Percentiles rank a stretch among this genome's conserved stretches.
These are phyloP conservation scores for Chauna torquata DNA, from an alignment of 2,113 vertebrate species.

Conservation along the genomic window DNA sequence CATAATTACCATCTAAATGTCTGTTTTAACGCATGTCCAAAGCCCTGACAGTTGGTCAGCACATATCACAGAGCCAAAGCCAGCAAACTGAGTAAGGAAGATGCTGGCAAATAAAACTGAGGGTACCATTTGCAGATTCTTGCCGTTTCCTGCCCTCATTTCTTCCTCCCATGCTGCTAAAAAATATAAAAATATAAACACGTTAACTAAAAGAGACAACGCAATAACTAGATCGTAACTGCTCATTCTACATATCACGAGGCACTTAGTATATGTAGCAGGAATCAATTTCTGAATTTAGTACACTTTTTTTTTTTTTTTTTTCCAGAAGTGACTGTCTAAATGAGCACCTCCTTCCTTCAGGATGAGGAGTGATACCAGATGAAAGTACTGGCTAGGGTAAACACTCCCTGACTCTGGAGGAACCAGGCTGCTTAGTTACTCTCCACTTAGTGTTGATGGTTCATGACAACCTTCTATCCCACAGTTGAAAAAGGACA, in stretches of 20 bases:
- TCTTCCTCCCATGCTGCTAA: neutral
- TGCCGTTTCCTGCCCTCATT: neutral
- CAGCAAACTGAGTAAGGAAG: neutral
- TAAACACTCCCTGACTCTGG: neutral
- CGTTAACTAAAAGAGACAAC: neutral
- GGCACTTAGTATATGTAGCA: neutral
- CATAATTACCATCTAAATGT: neutral
- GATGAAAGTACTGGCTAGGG: neutral
- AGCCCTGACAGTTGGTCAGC: neutral
- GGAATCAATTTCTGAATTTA: neutral
- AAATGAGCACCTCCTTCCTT: neutral
- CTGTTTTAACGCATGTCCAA: neutral
- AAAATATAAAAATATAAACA: neutral
- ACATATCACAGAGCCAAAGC: fast-evolving
- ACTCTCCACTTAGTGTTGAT: neutral
- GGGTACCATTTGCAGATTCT: neutral
- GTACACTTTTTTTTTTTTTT: neutral
- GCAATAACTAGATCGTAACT: neutral
- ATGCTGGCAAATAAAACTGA: neutral
- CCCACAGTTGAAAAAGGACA: neutral
- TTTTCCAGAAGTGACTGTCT: neutral
- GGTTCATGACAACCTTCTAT: neutral
- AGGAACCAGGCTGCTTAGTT: neutral
- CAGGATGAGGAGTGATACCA: neutral
- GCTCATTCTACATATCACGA: neutral